These are phyloP conservation scores for Diceros bicornis DNA, from an alignment of 2,797 vertebrate genomes.

Conservation along the genomic window DNA sequence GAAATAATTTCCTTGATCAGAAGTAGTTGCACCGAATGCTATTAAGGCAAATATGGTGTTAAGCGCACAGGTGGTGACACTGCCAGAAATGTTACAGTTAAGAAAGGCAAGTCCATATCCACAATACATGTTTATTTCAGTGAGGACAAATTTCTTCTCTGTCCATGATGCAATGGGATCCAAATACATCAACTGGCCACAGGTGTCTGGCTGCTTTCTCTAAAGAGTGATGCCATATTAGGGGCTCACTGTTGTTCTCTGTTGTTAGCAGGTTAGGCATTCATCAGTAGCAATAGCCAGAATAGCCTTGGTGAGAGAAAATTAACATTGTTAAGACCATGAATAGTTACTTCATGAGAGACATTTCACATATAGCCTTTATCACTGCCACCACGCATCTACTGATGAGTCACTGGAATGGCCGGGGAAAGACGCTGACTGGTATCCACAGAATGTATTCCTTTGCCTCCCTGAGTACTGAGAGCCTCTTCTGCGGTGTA, in stretches of 20 bases:
- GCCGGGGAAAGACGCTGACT: neutral
- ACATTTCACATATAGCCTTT: neutral
- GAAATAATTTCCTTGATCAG: too few species aligned
- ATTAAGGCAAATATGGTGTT: too few species aligned
- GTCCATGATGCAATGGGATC: neutral
- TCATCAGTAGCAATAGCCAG: neutral
- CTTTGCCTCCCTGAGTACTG: neutral
- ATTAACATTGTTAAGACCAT: neutral
- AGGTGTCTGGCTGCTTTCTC: neutral
- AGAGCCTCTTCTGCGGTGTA: neutral
- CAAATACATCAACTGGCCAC: neutral
- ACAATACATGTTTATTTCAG: neutral
- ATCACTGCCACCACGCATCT: neutral
- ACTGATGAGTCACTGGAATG: neutral
- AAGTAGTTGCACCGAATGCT: too few species aligned
- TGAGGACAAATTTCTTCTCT: neutral
- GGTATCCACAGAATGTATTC: neutral
- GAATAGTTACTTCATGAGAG: neutral
- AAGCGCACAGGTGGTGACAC: too few species aligned
- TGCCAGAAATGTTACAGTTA: too few species aligned
- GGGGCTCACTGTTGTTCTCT: neutral
- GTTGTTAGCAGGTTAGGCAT: neutral
- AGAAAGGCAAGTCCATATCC: neutral
- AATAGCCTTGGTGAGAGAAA: neutral
- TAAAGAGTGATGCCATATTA: neutral